Evolutionary conservation across 2,888 invertebrate genomes (phyloP).

Genomic region (Drosophila lutescens): DNA sequence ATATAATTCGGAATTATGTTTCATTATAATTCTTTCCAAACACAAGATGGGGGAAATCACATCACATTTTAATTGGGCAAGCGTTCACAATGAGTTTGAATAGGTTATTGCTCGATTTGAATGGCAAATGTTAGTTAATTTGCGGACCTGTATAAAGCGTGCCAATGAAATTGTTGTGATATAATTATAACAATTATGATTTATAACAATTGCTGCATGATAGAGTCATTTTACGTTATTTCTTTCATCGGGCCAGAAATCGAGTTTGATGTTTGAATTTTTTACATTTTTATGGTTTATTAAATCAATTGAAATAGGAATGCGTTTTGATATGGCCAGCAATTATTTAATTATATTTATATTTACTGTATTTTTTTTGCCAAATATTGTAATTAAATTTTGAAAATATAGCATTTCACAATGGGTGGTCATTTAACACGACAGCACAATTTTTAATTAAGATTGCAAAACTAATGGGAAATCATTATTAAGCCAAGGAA

Average conservation of each 20-base stretch:
- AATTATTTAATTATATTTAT: conserved; percentile 2
- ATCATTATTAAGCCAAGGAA: neutral
- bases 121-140: conserved; percentile 16
- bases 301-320: conserved; percentile 47
- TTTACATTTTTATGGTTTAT: conserved; percentile 42
- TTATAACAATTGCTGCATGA: conserved; percentile 32
- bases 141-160: neutral
- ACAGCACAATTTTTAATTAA: conserved; percentile 1
- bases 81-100: conserved; percentile 15
- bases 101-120: conserved; percentile 26
- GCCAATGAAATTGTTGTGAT: conserved; percentile 28
- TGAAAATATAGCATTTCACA: neutral
- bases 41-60: conserved; percentile 6
- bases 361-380: neutral
- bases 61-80: conserved; percentile 28
- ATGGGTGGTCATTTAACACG: too few species aligned
- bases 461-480: neutral
- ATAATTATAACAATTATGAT: conserved; percentile 34
- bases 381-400: conserved; percentile 30
- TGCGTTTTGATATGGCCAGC: conserved; percentile 1
- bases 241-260: conserved; percentile 2
- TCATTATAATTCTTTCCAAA: conserved; percentile 20
- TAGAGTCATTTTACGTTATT: conserved; percentile 17
- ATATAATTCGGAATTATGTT: conserved; percentile 31
- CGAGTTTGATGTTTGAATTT: conserved; percentile 4